Evolutionary conservation across 2,888 invertebrate genomes (phyloP).

Genomic region (Erebia ligea): DNA sequence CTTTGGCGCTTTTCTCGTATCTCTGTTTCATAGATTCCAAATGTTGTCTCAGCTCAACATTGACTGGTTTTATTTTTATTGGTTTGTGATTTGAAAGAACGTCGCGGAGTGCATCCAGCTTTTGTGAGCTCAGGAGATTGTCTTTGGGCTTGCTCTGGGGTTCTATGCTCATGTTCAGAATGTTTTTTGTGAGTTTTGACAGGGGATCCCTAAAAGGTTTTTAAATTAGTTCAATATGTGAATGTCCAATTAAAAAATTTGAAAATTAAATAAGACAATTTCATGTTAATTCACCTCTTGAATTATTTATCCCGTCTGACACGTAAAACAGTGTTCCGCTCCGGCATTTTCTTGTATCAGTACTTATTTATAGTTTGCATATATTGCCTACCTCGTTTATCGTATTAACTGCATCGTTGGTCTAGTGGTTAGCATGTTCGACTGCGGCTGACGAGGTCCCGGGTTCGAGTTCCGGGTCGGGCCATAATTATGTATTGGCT

Average conservation of each 20-base stretch:
- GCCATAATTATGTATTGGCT: no score
- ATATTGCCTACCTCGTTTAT: no score
- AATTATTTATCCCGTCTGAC: no score
- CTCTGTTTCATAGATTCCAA: slow-evolving; percentile 63
- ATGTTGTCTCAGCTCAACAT: slow-evolving; percentile 70
- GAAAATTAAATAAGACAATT: not conserved
- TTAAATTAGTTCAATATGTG: not conserved
- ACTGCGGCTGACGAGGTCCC: no score
- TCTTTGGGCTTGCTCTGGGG: slow-evolving; percentile 65
- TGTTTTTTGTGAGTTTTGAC: slow-evolving; percentile 77
- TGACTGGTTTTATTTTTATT: slow-evolving; percentile 77
- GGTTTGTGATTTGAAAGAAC: slow-evolving; percentile 79
- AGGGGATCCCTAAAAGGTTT: slow-evolving; percentile 64
- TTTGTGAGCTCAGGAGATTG: slow-evolving; percentile 71
- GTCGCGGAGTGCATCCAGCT: slow-evolving; percentile 77
- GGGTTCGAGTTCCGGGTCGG: no score
- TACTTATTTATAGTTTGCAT: no score
- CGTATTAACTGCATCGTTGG: no score
- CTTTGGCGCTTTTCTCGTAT: slow-evolving; percentile 64
- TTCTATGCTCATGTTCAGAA: slow-evolving; percentile 78
- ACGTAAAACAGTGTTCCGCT: not conserved
- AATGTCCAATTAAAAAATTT: no score
- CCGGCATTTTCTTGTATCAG: no score
- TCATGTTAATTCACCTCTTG: no score
- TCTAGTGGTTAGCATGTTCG: no score